Evolutionary conservation across 2,797 vertebrate species (phyloP).

Genomic region (Ibycter americanus): DNA sequence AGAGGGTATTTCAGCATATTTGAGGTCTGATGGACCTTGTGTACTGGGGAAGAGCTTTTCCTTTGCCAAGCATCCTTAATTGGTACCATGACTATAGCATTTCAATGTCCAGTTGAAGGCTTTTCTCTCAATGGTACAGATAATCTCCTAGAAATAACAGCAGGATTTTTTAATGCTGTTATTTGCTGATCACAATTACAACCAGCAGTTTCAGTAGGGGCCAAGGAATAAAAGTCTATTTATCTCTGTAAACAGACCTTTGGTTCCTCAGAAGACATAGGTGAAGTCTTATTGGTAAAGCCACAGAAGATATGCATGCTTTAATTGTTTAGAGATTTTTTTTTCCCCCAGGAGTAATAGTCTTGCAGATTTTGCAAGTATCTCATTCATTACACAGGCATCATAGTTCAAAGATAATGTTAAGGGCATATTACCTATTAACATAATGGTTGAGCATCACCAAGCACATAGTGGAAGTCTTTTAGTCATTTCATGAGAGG

Average conservation of each 20-base stretch:
- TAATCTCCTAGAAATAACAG: neutral
- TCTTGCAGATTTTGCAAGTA: neutral
- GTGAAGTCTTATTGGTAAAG: neutral
- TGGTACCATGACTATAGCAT: neutral
- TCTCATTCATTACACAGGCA: neutral
- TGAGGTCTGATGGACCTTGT: neutral
- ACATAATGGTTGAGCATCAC: neutral
- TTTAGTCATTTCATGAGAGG: neutral
- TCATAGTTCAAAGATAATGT: neutral
- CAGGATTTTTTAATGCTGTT: neutral
- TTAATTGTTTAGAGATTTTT: neutral
- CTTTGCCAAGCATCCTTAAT: neutral
- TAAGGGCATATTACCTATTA: neutral
- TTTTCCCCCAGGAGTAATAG: neutral
- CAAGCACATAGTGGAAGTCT: neutral
- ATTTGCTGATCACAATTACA: neutral
- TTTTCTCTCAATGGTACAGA: neutral
- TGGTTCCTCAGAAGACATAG: neutral
- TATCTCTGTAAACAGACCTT: neutral
- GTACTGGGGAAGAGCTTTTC: neutral
- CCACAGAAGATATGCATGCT: neutral
- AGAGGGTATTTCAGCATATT: neutral
- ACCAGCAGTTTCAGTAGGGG: neutral
- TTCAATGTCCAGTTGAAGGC: neutral
- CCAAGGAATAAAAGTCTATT: neutral